Base-by-base conservation (phyloP, 1,140 invertebrate genomes). In the Globodera ellingtonae region DNA sequence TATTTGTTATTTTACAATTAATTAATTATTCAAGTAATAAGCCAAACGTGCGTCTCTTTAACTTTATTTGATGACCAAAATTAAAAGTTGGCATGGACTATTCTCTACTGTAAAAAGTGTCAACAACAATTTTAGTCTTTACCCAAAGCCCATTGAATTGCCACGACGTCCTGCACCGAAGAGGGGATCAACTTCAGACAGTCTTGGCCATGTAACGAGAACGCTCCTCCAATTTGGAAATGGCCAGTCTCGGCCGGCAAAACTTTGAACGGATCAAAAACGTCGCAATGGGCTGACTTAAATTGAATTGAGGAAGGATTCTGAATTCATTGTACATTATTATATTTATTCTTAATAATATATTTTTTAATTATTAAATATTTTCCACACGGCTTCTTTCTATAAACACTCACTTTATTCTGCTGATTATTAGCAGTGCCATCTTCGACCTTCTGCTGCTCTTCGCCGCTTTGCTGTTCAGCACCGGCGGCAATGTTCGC, bases 141-240 rank as follows among this genome's bases (percentile, higher is more conserved):
- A 72, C 79, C 67, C 46, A 87, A 79, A 15, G 86, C 84, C 87
- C 87, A 88, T 81, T 88, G 87, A 66, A 88, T 86, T 59, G 87
- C 86, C 35, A 88, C 87, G 75, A 88, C 84, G 69, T 88, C 87
- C 79, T 88, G 88, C 9, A 88, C 87, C 47, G 84, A 79, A n/a
- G 82, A 81, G 15, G 84, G 84, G 52, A 79, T 72, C 65, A 88
- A 72, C 21, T 56, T 72, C 46, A 73, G 62, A 79, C 87, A 88
- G 72, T 88, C 86, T 18, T 75, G 59, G 47, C 84, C 70, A 67
- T 88, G 87, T 35, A 88, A 79, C 18, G 87, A 81, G 79, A 88
- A 88, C 21, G 88, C 81, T 48, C 87, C 87, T 50, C 87, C 87
- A 56, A 88, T 50, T 66, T 84, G 82, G 52, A 78, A 80, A 52